Percentiles rank a stretch among this genome's conserved stretches.
phyloP scores from a whole-genome alignment of 2,797 vertebrate genomes.

The Leptodactylus fallax region DNA sequence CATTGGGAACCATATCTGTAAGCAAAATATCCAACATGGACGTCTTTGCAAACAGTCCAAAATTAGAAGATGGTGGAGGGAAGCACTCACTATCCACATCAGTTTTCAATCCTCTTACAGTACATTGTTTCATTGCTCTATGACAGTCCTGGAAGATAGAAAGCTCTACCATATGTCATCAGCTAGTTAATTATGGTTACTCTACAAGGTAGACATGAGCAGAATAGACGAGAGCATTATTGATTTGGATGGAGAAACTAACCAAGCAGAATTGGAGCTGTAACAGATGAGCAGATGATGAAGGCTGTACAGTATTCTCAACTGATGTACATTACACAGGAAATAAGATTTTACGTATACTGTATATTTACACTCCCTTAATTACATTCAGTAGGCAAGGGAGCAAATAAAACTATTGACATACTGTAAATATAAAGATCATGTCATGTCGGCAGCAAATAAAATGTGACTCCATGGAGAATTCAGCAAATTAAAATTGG shows the following conservation, averaged over 20 bases:
- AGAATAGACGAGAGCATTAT: not conserved
- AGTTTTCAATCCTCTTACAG: no score
- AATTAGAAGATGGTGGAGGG: no score
- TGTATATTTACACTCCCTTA: not conserved
- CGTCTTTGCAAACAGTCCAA: no score
- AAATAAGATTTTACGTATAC: not conserved
- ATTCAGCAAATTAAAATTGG: not conserved
- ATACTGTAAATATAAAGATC: not conserved
- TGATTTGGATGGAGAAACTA: not conserved
- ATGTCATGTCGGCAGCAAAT: not conserved
- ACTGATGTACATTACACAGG: not conserved
- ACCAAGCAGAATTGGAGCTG: not conserved
- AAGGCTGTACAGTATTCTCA: not conserved
- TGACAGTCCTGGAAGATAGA: no score
- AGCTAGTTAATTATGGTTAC: not conserved
- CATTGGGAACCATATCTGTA: no score
- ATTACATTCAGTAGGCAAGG: not conserved
- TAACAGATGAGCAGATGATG: not conserved
- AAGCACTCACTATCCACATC: no score
- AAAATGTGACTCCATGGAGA: not conserved
- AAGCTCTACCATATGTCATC: no score
- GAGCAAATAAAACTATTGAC: constrained; percentile 15
- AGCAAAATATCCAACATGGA: no score
- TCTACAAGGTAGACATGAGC: not conserved
- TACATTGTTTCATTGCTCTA: no score